Conservation (phyloP, 2,888 invertebrate species). For the Ormyrus pomaceus region DNA sequence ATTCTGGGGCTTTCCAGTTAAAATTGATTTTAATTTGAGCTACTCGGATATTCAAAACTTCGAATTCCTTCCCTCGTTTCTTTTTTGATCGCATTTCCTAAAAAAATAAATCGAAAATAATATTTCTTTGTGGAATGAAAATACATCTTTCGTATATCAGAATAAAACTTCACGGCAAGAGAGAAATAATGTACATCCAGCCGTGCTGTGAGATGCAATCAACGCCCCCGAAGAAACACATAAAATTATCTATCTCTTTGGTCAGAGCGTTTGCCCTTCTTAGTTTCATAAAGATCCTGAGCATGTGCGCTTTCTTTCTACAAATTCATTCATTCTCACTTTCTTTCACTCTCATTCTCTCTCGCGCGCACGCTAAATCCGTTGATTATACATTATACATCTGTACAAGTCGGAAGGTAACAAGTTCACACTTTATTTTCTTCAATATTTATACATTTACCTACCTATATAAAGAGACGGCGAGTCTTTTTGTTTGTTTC, state of each 20-base stretch:
- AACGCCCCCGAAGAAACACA: constrained; percentile 35
- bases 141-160: constrained; percentile 14
- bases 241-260: constrained; percentile 51
- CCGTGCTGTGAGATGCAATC: constrained; percentile 25
- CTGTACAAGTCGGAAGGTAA: constrained; percentile 56
- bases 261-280: constrained; percentile 27
- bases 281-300: constrained; percentile 22
- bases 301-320: constrained; percentile 38
- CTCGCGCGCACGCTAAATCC: constrained; percentile 24
- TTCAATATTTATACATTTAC: constrained; percentile 42
- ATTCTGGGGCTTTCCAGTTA: too few relatives aligned
- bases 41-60: constrained; percentile 13
- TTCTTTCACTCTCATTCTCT: constrained; percentile 18
- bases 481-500: constrained; percentile 41
- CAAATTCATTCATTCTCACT: background rate
- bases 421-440: constrained; percentile 49
- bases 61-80: background rate
- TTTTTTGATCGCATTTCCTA: constrained; percentile 17
- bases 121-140: constrained; percentile 29
- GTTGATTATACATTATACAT: constrained; percentile 55
- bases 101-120: constrained; percentile 16
- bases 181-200: constrained; percentile 33
- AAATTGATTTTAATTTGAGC: too few relatives aligned
- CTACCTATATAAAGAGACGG: constrained; percentile 49
- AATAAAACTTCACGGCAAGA: constrained; percentile 39